Percentiles rank a stretch among this genome's conserved stretches.
phyloP scores from a whole-genome alignment of 2,888 invertebrate species.

The Machimus atricapillus region DNA sequence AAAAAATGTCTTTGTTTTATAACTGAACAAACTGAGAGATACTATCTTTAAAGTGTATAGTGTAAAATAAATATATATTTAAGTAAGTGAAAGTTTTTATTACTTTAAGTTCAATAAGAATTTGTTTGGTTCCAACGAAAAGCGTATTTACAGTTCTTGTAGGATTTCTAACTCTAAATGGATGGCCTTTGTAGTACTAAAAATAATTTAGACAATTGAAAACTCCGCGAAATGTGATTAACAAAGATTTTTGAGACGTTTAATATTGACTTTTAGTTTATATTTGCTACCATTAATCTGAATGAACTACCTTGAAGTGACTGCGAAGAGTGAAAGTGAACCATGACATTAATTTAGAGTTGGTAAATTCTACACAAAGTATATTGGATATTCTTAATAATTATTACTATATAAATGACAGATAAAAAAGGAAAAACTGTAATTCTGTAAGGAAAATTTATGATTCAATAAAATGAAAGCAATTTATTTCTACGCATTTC shows the following conservation, averaged over 20 bases:
- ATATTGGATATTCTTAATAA: slow-evolving; percentile 35
- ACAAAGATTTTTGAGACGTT: slow-evolving; percentile 9
- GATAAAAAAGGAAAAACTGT: slow-evolving; percentile 32
- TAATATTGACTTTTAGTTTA: neutral
- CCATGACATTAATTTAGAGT: slow-evolving; percentile 32
- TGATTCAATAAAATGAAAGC: slow-evolving; percentile 43
- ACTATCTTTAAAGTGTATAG: slow-evolving; percentile 36
- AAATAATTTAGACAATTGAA: neutral
- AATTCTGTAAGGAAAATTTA: slow-evolving; percentile 43
- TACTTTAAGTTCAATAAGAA: slow-evolving; percentile 29
- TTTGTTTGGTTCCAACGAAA: slow-evolving; percentile 10
- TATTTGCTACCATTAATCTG: slow-evolving; percentile 5
- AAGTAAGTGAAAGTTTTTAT: slow-evolving; percentile 23
- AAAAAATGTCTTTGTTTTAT: slow-evolving; percentile 23
- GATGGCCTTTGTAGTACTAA: slow-evolving; percentile 13
- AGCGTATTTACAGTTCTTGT: neutral
- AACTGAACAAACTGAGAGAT: slow-evolving; percentile 8
- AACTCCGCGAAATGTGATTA: slow-evolving; percentile 10
- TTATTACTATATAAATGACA: slow-evolving; percentile 30
- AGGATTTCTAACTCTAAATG: slow-evolving; percentile 33
- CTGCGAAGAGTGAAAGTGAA: neutral
- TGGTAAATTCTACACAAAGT: slow-evolving; percentile 25
- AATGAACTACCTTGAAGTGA: neutral
- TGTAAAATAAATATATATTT: slow-evolving; percentile 37
- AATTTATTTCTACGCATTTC: neutral